Evolutionary conservation across 1,140 invertebrate genomes (phyloP).

Genomic region (Dysdera silvatica): DNA sequence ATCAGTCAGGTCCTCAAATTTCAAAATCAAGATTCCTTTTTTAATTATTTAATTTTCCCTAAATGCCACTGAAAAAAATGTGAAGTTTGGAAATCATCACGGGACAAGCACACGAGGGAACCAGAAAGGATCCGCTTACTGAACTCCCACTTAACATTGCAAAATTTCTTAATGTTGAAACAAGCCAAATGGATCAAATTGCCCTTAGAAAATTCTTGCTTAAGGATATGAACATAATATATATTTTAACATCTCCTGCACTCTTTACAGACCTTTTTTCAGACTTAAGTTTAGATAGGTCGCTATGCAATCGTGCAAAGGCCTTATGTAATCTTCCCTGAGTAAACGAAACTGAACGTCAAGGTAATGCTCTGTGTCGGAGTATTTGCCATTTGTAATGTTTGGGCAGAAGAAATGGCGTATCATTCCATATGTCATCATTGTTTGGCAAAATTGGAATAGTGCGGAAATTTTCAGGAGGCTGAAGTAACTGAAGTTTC

Average conservation of each 20-base stretch:
- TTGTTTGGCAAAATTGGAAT: slow-evolving; percentile 25
- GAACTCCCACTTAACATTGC: slow-evolving; percentile 38
- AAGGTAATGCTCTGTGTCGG: slow-evolving; percentile 60
- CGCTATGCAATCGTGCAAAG: slow-evolving; percentile 40
- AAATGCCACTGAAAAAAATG: slow-evolving; percentile 56
- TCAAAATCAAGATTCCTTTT: slow-evolving; percentile 38
- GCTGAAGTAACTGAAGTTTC: background rate
- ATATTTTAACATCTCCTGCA: background rate
- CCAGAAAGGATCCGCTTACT: slow-evolving; percentile 60
- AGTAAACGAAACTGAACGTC: slow-evolving; percentile 68
- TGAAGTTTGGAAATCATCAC: slow-evolving; percentile 57
- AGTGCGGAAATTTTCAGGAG: slow-evolving; percentile 26
- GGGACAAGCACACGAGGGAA: slow-evolving; percentile 61
- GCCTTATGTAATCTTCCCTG: slow-evolving; percentile 56
- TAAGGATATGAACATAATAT: slow-evolving; percentile 9
- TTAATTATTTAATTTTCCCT: slow-evolving; percentile 45
- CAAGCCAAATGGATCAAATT: slow-evolving; percentile 32
- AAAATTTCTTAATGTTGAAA: slow-evolving; percentile 37
- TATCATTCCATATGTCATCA: slow-evolving; percentile 13
- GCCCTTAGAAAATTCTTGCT: background rate
- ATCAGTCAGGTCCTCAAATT: slow-evolving; percentile 9
- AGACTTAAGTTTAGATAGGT: background rate
- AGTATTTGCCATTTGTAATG: slow-evolving; percentile 53
- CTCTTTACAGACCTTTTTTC: background rate
- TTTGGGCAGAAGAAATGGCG: slow-evolving; percentile 53